A percentile compares a stretch with the other conserved stretches of the same genome.
Conservation (phyloP, 2,113 vertebrate species). For the Notarius lentiginosus region DNA sequence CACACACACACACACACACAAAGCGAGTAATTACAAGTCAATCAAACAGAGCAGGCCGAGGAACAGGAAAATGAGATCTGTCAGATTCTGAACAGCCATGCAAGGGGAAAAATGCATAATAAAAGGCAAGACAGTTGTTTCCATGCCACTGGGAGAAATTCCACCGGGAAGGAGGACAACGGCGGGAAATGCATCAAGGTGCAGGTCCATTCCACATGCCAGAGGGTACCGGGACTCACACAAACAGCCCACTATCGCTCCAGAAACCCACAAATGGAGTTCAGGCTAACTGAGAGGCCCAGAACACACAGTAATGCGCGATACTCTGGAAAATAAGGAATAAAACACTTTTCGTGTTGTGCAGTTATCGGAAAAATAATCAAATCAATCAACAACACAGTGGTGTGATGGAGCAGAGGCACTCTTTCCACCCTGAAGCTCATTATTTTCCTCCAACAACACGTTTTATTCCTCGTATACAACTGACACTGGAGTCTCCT, state of each 20-base stretch:
- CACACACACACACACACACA: not conserved
- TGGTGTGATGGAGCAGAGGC: not conserved
- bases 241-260: not conserved
- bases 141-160: slow-evolving; percentile 20
- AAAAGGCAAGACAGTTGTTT: slow-evolving; percentile 26
- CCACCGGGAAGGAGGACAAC: slow-evolving; percentile 30
- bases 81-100: slow-evolving; percentile 52
- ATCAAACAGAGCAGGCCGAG: slow-evolving; percentile 51
- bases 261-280: too few species aligned
- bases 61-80: slow-evolving; percentile 57
- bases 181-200: not conserved
- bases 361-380: not conserved
- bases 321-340: not conserved
- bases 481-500: not conserved
- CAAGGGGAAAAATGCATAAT: slow-evolving; percentile 30
- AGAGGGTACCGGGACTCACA: not conserved
- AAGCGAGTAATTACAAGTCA: slow-evolving; percentile 56
- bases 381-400: not conserved
- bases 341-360: not conserved
- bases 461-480: not conserved
- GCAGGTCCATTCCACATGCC: slow-evolving; percentile 20
- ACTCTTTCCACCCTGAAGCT: not conserved
- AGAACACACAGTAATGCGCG: not conserved
- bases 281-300: not conserved
- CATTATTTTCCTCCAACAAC: not conserved